Conservation (phyloP, 2,797 vertebrate genomes). For the Myiothlypis coronata region DNA sequence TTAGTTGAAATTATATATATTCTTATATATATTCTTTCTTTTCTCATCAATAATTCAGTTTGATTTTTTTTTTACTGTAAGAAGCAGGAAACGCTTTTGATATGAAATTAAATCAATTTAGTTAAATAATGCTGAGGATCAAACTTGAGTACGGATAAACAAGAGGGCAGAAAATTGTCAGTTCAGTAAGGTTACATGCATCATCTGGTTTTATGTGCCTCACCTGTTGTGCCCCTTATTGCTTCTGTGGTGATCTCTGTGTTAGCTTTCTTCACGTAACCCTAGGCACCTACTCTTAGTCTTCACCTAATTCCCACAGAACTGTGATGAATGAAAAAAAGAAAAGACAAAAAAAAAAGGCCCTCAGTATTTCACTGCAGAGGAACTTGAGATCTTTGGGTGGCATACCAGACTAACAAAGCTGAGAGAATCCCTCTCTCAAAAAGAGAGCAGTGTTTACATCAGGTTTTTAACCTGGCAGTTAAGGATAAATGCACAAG, state of each 20-base stretch:
- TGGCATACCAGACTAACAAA: background rate
- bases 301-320: background rate
- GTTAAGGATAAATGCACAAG: background rate
- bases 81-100: background rate
- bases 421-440: background rate
- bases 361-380: background rate
- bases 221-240: background rate
- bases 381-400: background rate
- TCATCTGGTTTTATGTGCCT: background rate
- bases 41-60: background rate
- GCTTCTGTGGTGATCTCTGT: background rate
- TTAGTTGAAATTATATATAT: background rate
- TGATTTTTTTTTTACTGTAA: background rate
- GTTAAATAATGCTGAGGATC: background rate
- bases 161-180: background rate
- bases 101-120: background rate
- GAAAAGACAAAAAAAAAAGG: background rate
- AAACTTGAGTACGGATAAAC: background rate
- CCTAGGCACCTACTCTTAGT: background rate
- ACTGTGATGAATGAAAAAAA: background rate
- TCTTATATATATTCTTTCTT: background rate
- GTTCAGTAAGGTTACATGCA: background rate
- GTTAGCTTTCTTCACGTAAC: background rate
- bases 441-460: background rate
- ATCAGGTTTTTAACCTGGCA: background rate